A percentile compares a stretch with the other conserved stretches of the same genome.
Evolutionary conservation across 2,888 invertebrate species (phyloP).

Genomic region (Incurvaria masculella): DNA sequence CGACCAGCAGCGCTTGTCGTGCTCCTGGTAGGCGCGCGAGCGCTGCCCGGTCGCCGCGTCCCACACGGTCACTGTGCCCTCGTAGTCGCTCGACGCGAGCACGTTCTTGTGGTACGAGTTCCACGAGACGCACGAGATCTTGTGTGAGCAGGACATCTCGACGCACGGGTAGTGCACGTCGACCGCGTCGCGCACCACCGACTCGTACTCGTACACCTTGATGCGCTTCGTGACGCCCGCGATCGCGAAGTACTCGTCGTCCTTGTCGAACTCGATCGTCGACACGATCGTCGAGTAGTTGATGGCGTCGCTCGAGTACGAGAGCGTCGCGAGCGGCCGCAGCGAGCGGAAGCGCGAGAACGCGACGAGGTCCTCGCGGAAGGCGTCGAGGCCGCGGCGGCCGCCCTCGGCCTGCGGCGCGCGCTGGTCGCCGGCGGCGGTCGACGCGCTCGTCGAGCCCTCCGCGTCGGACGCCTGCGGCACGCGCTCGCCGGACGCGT

Average conservation of each 20-base stretch:
- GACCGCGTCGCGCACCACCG: slow-evolving; percentile 79
- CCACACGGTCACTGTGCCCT: slow-evolving; percentile 92
- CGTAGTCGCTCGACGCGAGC: slow-evolving; percentile 91
- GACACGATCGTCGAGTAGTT: slow-evolving; percentile 84
- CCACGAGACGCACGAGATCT: slow-evolving; percentile 94
- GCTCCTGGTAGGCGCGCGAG: slow-evolving; percentile 78
- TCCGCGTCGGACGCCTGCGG: slow-evolving; percentile 23
- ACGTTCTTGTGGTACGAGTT: slow-evolving; percentile 87
- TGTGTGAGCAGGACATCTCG: slow-evolving; percentile 89
- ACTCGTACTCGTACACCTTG: slow-evolving; percentile 87
- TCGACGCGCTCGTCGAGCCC: slow-evolving; percentile 19
- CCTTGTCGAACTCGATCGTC: slow-evolving; percentile 95
- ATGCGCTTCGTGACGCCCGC: slow-evolving; percentile 94
- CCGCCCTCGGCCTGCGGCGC: slow-evolving; percentile 20
- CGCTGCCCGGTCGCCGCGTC: slow-evolving; percentile 77
- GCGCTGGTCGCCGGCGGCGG: slow-evolving; percentile 24
- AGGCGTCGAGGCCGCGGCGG: slow-evolving; percentile 63
- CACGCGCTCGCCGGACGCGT: slow-evolving; percentile 12
- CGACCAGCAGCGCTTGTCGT: slow-evolving; percentile 95
- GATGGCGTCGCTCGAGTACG: slow-evolving; percentile 86
- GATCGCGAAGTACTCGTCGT: slow-evolving; percentile 93
- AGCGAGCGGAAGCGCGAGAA: slow-evolving; percentile 79
- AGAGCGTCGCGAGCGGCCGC: slow-evolving; percentile 79
- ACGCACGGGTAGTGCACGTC: slow-evolving; percentile 91
- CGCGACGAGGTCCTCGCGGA: slow-evolving; percentile 81